A percentile compares a stretch with the other conserved stretches of the same genome.
These are phyloP conservation scores for Simalia tracyae DNA, from an alignment of 2,797 vertebrate genomes.

Conservation along the genomic window DNA sequence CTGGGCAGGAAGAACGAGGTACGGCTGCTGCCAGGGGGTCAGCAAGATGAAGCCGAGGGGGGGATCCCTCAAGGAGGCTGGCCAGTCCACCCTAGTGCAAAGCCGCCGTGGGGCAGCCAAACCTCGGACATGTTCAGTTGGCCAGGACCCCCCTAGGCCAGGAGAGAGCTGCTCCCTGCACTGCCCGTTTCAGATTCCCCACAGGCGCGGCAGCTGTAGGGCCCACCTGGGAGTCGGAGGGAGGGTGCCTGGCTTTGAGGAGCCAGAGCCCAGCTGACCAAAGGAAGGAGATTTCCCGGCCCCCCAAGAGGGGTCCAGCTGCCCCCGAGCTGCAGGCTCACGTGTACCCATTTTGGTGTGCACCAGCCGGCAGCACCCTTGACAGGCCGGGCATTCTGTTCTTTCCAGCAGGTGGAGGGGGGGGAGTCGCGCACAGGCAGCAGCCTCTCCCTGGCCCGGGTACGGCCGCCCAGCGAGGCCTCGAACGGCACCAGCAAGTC, in stretches of 20 bases:
- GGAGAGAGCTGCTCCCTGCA: not conserved
- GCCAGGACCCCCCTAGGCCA: not conserved
- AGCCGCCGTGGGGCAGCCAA: not conserved
- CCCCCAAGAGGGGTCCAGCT: not conserved
- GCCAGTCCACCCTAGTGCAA: not conserved
- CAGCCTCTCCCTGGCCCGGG: constrained; percentile 86
- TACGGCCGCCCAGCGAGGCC: constrained; percentile 84
- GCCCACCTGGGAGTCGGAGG: not conserved
- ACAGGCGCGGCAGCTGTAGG: not conserved
- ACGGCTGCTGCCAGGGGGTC: not conserved
- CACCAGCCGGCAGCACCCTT: not conserved
- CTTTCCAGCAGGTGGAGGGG: constrained; percentile 73
- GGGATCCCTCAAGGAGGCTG: too few species aligned
- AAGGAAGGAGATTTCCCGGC: not conserved
- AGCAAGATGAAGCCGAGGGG: not conserved
- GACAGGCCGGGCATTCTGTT: not conserved
- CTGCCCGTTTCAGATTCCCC: not conserved
- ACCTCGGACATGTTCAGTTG: not conserved
- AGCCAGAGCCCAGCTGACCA: not conserved
- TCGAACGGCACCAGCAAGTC: constrained; percentile 87
- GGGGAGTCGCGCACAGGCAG: constrained; percentile 82
- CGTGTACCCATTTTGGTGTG: not conserved
- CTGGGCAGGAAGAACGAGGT: constrained; percentile 81
- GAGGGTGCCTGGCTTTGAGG: not conserved
- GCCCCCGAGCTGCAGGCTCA: not conserved